Evolutionary conservation across 2,113 vertebrate species (phyloP).

Genomic region (Phylloscopus trochilus): DNA sequence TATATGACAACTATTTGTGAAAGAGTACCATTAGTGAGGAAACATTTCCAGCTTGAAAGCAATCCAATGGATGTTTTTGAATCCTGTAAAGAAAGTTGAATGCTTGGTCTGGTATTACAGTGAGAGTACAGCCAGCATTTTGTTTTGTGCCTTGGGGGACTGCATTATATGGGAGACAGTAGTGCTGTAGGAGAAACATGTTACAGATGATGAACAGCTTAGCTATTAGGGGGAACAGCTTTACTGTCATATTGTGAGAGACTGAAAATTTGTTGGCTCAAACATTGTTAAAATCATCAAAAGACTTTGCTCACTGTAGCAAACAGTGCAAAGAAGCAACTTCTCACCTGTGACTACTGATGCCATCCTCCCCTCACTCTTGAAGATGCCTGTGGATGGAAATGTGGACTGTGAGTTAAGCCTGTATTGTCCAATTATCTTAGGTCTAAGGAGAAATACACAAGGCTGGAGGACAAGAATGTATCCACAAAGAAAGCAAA

Average conservation of each 20-base stretch:
- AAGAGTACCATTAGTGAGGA: neutral
- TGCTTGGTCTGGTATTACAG: neutral
- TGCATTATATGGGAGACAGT: neutral
- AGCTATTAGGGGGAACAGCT: neutral
- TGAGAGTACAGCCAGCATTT: neutral
- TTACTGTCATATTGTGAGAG: neutral
- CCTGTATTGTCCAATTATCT: neutral
- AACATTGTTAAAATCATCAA: neutral
- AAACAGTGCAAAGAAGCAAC: neutral
- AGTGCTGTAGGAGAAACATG: neutral
- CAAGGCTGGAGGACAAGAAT: neutral
- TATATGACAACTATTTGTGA: neutral
- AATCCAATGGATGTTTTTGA: neutral
- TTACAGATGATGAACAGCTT: neutral
- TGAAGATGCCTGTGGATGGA: neutral
- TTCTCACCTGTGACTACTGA: neutral
- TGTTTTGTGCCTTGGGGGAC: neutral
- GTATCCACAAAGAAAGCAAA: neutral
- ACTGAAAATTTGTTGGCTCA: neutral
- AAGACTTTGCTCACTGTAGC: neutral
- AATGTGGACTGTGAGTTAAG: neutral
- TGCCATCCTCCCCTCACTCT: neutral
- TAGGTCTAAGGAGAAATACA: neutral
- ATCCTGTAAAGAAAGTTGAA: neutral
- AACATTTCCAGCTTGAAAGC: neutral